A percentile compares a stretch with the other conserved stretches of the same genome.
phyloP scores from a whole-genome alignment of 2,113 vertebrate species.

The Erythrocercus mccallii region DNA sequence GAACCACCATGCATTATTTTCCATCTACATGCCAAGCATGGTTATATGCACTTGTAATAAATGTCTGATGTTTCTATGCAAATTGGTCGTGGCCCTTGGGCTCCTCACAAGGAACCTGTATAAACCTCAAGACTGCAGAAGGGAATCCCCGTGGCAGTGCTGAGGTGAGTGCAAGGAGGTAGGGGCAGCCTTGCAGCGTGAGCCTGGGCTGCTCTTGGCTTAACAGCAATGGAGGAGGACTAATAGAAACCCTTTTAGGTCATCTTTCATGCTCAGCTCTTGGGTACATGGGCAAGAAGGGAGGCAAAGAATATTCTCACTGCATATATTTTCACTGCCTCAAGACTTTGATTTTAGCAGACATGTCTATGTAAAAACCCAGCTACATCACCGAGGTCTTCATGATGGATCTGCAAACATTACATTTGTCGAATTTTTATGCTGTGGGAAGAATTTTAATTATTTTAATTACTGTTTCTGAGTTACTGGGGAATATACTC shows the following conservation, averaged over 20 bases:
- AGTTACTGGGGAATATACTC: constrained; percentile 37
- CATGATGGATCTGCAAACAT: neutral
- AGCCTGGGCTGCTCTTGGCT: neutral
- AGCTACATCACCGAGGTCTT: neutral
- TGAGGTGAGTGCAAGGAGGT: neutral
- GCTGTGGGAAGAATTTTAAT: constrained; percentile 15
- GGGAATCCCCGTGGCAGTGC: neutral
- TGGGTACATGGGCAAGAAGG: neutral
- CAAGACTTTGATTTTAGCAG: neutral
- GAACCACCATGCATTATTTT: neutral
- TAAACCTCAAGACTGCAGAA: neutral
- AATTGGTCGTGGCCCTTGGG: neutral
- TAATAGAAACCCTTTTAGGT: neutral
- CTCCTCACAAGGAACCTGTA: neutral
- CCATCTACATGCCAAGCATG: neutral
- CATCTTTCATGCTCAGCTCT: neutral
- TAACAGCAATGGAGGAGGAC: neutral
- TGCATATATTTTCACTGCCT: neutral
- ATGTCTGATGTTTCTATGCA: neutral
- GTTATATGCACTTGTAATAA: neutral
- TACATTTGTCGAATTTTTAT: neutral
- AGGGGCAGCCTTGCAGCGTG: neutral
- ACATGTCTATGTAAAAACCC: neutral
- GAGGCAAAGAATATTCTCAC: neutral
- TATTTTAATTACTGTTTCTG: constrained; percentile 45